Evolutionary conservation across 2,797 vertebrate species (phyloP).

Genomic region (Aplochiton taeniatus): DNA sequence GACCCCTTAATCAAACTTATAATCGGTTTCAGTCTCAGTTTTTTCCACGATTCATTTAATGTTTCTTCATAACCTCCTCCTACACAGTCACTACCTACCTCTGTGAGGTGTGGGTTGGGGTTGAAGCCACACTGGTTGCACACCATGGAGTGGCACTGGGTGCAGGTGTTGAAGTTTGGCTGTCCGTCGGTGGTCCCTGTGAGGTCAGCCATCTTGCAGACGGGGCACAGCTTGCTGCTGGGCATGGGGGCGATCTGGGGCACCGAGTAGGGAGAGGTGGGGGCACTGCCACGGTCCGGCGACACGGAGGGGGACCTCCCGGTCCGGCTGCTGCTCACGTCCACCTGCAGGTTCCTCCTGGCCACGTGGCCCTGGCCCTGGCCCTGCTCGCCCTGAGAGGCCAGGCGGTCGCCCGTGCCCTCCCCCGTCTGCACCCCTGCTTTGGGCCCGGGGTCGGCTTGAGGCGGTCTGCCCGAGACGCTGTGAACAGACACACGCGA

Average conservation of each 20-base stretch:
- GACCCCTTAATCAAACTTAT: background rate
- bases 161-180: conserved; percentile 92
- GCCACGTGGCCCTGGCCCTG: conserved; percentile 72
- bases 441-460: conserved; percentile 82
- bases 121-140: conserved; percentile 99
- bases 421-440: conserved; percentile 73
- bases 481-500: conserved; percentile 47
- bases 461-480: conserved; percentile 77
- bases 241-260: conserved; percentile 98
- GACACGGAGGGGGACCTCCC: conserved; percentile 88
- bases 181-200: conserved; percentile 82
- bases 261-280: conserved; percentile 94
- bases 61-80: background rate
- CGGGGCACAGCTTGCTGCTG: conserved; percentile 96
- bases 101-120: conserved; percentile 95
- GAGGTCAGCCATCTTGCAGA: conserved; percentile 97
- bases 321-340: conserved; percentile 78
- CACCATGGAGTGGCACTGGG: conserved; percentile 91
- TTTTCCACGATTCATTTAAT: background rate
- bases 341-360: conserved; percentile 88
- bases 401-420: conserved; percentile 71
- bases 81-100: conserved; percentile 77
- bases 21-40: too few species aligned
- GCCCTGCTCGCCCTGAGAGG: conserved; percentile 65
- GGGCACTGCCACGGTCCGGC: conserved; percentile 88